These are phyloP conservation scores for Villa cingulata DNA, from an alignment of 2,888 invertebrate species.

Conservation along the genomic window DNA sequence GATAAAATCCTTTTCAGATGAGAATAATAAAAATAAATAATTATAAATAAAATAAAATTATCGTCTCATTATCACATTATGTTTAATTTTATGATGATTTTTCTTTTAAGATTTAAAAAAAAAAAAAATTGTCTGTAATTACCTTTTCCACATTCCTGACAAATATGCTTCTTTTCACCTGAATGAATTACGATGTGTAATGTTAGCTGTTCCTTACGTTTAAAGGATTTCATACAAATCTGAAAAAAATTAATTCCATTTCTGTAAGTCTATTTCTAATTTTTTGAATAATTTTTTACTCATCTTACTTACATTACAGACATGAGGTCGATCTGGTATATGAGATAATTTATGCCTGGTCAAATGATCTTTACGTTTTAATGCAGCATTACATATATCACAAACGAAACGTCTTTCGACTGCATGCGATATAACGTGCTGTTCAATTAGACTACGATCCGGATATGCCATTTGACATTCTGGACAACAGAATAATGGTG, in stretches of 20 bases:
- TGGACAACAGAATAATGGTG: conserved; percentile 73
- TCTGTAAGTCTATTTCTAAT: too few species aligned
- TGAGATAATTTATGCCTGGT: conserved; percentile 79
- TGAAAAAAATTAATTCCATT: conserved; percentile 15
- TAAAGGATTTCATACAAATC: conserved; percentile 74
- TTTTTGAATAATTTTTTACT: too few species aligned
- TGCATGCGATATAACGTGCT: conserved; percentile 76
- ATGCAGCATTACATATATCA: conserved; percentile 76
- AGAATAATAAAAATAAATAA: conserved; percentile 1
- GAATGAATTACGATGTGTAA: conserved; percentile 83
- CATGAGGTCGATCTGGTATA: conserved; percentile 78
- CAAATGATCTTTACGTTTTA: conserved; percentile 75
- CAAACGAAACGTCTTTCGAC: conserved; percentile 74
- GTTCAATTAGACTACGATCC: conserved; percentile 67
- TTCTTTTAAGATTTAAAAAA: neutral
- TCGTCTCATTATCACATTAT: neutral
- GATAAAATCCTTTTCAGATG: conserved; percentile 61
- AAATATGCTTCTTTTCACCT: conserved; percentile 74
- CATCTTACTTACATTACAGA: conserved; percentile 60
- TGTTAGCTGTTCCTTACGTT: conserved; percentile 77
- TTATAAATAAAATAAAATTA: neutral
- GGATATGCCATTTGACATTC: conserved; percentile 86
- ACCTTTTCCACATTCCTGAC: conserved; percentile 79
- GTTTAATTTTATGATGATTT: too few species aligned
- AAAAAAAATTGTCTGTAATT: conserved; percentile 7